Evolutionary conservation across 2,797 vertebrate species (phyloP).

Genomic region (Rhinogobio ventralis): DNA sequence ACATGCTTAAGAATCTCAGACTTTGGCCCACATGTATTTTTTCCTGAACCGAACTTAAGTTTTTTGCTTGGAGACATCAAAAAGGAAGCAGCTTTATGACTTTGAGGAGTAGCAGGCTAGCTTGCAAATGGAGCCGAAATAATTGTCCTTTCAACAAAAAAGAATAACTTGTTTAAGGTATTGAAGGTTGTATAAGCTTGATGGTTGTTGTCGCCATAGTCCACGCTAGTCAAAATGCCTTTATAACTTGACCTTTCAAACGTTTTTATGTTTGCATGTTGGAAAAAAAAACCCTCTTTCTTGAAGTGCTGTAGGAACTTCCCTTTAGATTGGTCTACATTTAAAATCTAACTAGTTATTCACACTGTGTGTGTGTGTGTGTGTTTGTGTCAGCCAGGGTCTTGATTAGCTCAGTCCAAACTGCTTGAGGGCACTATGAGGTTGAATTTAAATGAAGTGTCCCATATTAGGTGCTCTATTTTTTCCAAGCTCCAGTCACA

Average conservation of each 20-base stretch:
- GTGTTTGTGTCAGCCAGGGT: neutral
- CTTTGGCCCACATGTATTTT: neutral
- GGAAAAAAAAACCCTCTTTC: neutral
- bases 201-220: neutral
- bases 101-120: neutral
- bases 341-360: neutral
- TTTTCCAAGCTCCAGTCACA: neutral
- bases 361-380: neutral
- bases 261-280: neutral
- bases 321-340: neutral
- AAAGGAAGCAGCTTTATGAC: neutral
- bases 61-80: neutral
- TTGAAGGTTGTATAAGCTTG: neutral
- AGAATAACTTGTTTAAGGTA: neutral
- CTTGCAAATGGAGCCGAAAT: neutral
- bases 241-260: neutral
- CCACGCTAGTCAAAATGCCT: neutral
- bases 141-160: neutral
- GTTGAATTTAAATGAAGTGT: conserved; percentile 9
- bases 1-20: neutral
- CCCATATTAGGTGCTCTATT: conserved; percentile 26
- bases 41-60: neutral
- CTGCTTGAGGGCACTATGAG: conserved; percentile 15
- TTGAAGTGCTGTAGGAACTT: neutral
- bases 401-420: conserved; percentile 2